Base-by-base conservation (phyloP, 2,888 invertebrate genomes). In the Leptopilina syphax region DNA sequence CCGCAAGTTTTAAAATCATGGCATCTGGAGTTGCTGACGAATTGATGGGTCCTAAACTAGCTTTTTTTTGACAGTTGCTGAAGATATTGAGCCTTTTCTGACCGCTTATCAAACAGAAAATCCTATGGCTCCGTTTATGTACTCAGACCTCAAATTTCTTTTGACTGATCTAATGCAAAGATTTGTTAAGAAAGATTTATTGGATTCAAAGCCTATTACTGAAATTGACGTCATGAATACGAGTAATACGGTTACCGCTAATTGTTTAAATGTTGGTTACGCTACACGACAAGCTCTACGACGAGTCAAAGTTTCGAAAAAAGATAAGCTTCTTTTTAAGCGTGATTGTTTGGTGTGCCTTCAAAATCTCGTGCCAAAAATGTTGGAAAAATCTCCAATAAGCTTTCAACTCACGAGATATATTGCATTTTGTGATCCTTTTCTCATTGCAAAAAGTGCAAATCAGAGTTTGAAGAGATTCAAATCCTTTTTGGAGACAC, bases 81-180 rank as follows among this genome's bases (percentile, higher is more conserved):
- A 57, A 12, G 57, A 57, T n/a, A 57, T 57, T 12, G 57, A 57
- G n/a, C n/a, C 57, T 57, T 57, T 57, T 57, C 3, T 57, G 57
- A 57, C n/a, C 13, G 13, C n/a, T 57, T 57, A 57, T n/a, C 57
- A 57, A 57, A 57, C 57, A 5, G 57, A 57, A 57, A 57, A 57
- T n/a, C 83, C 82, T 3, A 41, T 77, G 12, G 79, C 78, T 7
- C 82, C 83, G 50, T 82, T 83, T 73, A 54, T 84, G 6, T 80
- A 83, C 70, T 54, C 76, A 65, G 60, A 70, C 18, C 54, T 80
- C 3, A 65, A 24, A n/a, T 24, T 54, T 27, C 65, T 78, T 65
- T 3, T 80, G 60, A n/a, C 13, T 44, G 80, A 65, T 66, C 13
- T 83, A 9, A 77, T 81, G 70, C 57, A 68, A 24, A 77, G 78